These are phyloP conservation scores for Drosophila anceps DNA, from an alignment of 2,888 invertebrate species.

Conservation along the genomic window DNA sequence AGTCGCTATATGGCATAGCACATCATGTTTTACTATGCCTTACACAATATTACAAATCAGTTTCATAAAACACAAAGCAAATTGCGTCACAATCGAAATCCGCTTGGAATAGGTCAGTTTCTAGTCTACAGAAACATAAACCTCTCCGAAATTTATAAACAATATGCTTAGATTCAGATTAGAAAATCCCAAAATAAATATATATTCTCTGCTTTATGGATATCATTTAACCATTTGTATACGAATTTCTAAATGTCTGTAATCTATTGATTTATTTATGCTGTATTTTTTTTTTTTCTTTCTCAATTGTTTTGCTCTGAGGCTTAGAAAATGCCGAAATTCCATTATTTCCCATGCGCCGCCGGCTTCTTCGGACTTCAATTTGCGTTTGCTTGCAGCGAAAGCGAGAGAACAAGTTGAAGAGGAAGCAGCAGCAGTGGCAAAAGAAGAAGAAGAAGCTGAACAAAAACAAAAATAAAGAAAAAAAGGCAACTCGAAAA, in stretches of 20 bases:
- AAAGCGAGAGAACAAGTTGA: background rate
- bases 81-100: conserved; percentile 54
- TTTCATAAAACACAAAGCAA: conserved; percentile 20
- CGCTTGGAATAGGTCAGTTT: conserved; percentile 75
- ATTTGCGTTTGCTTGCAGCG: conserved; percentile 2
- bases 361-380: conserved; percentile 7
- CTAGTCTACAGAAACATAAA: conserved; percentile 20
- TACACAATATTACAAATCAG: conserved; percentile 37
- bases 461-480: conserved; percentile 23
- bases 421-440: conserved; percentile 6
- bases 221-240: background rate
- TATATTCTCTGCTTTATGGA: background rate
- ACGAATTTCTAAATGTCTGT: background rate
- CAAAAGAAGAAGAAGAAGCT: conserved; percentile 23
- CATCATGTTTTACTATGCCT: conserved; percentile 2
- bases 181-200: conserved; percentile 23
- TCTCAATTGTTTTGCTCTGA: background rate
- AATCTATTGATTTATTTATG: conserved; percentile 5
- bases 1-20: background rate
- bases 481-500: conserved; percentile 46
- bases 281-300: conserved; percentile 24
- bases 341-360: conserved; percentile 10
- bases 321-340: background rate
- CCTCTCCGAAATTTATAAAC: conserved; percentile 41
- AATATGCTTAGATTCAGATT: conserved; percentile 34